A percentile compares a stretch with the other conserved stretches of the same genome.
Evolutionary conservation across 2,888 invertebrate species (phyloP).

Genomic region (Marasmarcha lunaedactyla): DNA sequence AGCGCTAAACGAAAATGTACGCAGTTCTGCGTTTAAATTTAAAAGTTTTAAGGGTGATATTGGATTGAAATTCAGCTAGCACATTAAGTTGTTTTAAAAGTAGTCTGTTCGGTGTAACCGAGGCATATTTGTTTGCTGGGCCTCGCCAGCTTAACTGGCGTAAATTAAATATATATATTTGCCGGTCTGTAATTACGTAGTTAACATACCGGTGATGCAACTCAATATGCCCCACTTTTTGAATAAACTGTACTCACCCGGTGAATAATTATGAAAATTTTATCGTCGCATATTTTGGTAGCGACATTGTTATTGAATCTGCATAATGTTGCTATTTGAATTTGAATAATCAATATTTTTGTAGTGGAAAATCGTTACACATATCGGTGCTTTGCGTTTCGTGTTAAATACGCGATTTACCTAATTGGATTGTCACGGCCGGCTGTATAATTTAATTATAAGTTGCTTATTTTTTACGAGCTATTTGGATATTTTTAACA

Average conservation of each 20-base stretch:
- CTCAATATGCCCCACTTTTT: conserved; percentile 44
- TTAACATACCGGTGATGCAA: conserved; percentile 21
- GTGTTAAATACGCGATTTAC: too few relatives aligned
- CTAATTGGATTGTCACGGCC: too few relatives aligned
- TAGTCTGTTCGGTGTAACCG: conserved; percentile 17
- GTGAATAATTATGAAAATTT: conserved; percentile 29
- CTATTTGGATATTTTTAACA: too few relatives aligned
- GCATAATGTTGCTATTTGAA: conserved; percentile 9
- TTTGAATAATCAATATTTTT: conserved; percentile 8
- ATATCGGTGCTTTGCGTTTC: too few relatives aligned
- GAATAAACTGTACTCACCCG: conserved; percentile 21
- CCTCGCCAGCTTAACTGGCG: conserved; percentile 26
- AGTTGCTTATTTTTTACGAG: too few relatives aligned
- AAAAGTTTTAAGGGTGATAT: too few relatives aligned
- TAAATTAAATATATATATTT: conserved; percentile 46
- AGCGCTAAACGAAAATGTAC: too few relatives aligned
- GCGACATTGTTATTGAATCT: conserved; percentile 9
- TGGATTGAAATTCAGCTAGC: not conserved
- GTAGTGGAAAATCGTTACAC: not conserved
- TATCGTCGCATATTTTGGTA: conserved; percentile 11
- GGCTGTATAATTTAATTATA: too few relatives aligned
- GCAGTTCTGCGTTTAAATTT: too few relatives aligned
- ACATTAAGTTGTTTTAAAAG: conserved; percentile 13
- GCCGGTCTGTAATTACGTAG: conserved; percentile 40
- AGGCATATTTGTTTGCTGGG: conserved; percentile 28